Evolutionary conservation across 2,797 vertebrate species (phyloP), one percentile per base, ranked within the genome.

Genomic region (Enteromius anoplus): DNA sequence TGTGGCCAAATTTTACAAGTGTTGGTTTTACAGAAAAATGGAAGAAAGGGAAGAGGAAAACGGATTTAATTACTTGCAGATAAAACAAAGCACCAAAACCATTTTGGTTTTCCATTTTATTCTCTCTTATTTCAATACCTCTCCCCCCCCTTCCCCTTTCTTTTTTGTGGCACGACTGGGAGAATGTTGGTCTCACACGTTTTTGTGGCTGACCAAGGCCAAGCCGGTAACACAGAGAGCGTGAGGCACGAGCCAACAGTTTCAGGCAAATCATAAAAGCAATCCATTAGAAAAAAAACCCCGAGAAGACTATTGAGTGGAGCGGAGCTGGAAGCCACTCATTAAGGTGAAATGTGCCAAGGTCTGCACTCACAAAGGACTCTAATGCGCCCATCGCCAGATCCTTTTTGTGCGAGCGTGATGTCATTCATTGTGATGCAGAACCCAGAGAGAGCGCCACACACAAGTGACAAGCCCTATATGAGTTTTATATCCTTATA

Each of bases 331-430:
- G 73, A 90, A 91, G 91, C 91, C 90, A 90, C 90, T 93, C 91
- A 91, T 92, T 92, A 90, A 90, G 90, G 89, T 91, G 87, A 92
- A 91, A 88, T 85, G 89, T 94, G 93, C 93, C 93, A 94, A 93
- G 90, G 90, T 88, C 91, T 90, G 87, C 53, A 21, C 86, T 86
- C 86, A 90, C 86, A 88, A 89, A 89, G 85, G 86, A 82, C 83
- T 86, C 86, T 88, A 88, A 89, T 85, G 80, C 84, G 75, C 85
- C 85, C 21, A 23, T 87, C 90, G 93, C 91, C 92, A 93, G 92
- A 84, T 89, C 88, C 89, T 90, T 89, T 84, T 90, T 89, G 85
- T 86, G 86, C 84, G 86, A 40, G 78, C 26, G 81, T 87, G 87
- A 89, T 88, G 87, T 90, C 87, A 90, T 86, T 89, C 86, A 87